Evolutionary conservation across 2,888 invertebrate genomes (phyloP).

Genomic region (Periphyllus acericola): DNA sequence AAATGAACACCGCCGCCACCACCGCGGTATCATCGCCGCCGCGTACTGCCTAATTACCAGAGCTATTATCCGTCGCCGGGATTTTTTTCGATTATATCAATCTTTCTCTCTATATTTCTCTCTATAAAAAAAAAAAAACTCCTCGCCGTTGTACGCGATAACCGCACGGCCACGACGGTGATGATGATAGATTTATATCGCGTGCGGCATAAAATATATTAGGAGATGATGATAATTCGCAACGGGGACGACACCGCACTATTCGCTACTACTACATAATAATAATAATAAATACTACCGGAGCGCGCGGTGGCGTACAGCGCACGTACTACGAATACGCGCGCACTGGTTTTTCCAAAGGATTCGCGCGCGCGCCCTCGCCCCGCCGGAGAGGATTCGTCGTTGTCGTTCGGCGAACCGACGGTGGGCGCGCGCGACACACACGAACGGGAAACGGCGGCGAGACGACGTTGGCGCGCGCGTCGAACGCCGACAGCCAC

Average conservation of each 20-base stretch:
- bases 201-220: neutral
- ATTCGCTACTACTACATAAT: neutral
- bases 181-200: too few species aligned
- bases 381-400: neutral
- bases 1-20: neutral
- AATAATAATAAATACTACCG: neutral
- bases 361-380: constrained; percentile 34
- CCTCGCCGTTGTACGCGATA: neutral
- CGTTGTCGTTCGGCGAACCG: neutral
- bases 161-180: neutral
- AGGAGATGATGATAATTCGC: too few species aligned
- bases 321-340: constrained; percentile 19
- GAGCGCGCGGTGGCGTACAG: constrained; percentile 37
- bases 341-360: constrained; percentile 35
- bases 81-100: neutral
- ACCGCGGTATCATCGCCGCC: constrained; percentile 18
- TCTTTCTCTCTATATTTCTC: neutral
- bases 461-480: neutral
- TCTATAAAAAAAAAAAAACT: neutral
- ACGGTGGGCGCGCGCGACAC: neutral
- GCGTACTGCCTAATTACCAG: neutral
- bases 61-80: constrained; percentile 1
- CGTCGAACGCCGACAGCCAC: neutral
- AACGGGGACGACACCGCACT: neutral
- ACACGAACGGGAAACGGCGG: neutral